phyloP scores from a whole-genome alignment of 2,888 invertebrate species.

The Kuschelorhynchus macadamiae region DNA sequence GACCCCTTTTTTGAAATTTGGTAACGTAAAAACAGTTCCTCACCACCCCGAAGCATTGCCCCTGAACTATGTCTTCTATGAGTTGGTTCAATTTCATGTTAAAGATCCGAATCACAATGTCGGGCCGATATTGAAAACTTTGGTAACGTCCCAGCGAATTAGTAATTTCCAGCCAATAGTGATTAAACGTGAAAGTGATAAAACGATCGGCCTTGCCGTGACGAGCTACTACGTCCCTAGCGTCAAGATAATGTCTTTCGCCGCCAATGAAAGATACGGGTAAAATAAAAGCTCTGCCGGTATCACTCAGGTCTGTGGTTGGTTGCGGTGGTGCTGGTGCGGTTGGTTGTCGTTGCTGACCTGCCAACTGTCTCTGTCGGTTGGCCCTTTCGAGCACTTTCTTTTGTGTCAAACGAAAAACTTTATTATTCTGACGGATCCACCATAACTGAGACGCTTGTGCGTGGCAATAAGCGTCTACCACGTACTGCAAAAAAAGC shows the following conservation, averaged over 20 bases:
- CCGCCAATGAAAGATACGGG: slow-evolving; percentile 11
- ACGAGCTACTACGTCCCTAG: slow-evolving; percentile 16
- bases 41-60: background rate
- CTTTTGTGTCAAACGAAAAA: too few species aligned
- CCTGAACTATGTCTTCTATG: background rate
- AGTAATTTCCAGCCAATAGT: slow-evolving; percentile 44
- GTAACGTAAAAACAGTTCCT: slow-evolving; percentile 32
- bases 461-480: slow-evolving; percentile 16
- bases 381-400: too few species aligned
- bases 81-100: slow-evolving; percentile 1
- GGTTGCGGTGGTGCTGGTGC: too few species aligned
- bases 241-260: background rate
- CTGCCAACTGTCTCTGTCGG: too few species aligned
- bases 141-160: background rate
- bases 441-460: background rate
- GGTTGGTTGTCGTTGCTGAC: too few species aligned
- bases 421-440: too few species aligned
- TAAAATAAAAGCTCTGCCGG: slow-evolving; percentile 25
- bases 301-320: background rate
- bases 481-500: slow-evolving; percentile 44
- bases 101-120: slow-evolving; percentile 19
- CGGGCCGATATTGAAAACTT: slow-evolving; percentile 24
- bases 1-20: slow-evolving; percentile 39
- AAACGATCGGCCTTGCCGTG: slow-evolving; percentile 43
- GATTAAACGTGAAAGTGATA: slow-evolving; percentile 48